Base-by-base conservation (phyloP, 23 tunicate genomes). In the Trididemnum miniatum region DNA sequence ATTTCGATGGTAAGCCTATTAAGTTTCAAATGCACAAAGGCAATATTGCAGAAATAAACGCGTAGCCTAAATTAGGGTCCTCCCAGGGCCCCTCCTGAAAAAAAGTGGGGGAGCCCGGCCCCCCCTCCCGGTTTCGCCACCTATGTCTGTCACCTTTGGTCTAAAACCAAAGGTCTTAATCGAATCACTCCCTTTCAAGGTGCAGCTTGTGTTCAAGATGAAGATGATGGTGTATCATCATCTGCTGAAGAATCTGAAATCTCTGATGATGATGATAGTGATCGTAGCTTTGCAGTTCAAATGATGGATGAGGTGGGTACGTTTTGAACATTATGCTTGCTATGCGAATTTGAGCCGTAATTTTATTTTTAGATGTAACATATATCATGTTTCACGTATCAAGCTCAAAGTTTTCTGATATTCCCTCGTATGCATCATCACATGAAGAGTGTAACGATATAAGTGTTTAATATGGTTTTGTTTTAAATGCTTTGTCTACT, bases 361-460 rank as follows among this genome's bases (percentile, higher is more conserved):
- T 62, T 62, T 62, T 62, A 62, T 62, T 62, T 62, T 62, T 62
- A 27, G 69, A 62, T 62, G 69, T 62, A 62, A 62, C 69, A 62
- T 62, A 23, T 15, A 62, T 23, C 23, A 62, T 62, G 69, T 23
- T 62, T 62, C 69, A 62, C 20, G 24, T 62, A 62, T 62, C 69
- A 62, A 62, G 69, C 69, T 62, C 27, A 23, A 23, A 62, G 69
- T 62, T 23, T 62, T 62, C 69, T 62, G 69, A 62, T 23, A 62
- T 4, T 4, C 23, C 28, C 23, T 62, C 69, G 7, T 24, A 62
- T 62, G 23, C 25, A 62, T 18, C 25, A 15, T 62, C 69, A 62
- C 15, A 49, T 9, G 18, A 49, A 49, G 57, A 49, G 57, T 49
- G n/a, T n/a, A n/a, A n/a, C n/a, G n/a, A n/a, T n/a, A n/a, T n/a